Percentiles rank a stretch among this genome's conserved stretches.
These are phyloP conservation scores for Sitobion miscanthi DNA, from an alignment of 1,140 invertebrate genomes.

Conservation along the genomic window DNA sequence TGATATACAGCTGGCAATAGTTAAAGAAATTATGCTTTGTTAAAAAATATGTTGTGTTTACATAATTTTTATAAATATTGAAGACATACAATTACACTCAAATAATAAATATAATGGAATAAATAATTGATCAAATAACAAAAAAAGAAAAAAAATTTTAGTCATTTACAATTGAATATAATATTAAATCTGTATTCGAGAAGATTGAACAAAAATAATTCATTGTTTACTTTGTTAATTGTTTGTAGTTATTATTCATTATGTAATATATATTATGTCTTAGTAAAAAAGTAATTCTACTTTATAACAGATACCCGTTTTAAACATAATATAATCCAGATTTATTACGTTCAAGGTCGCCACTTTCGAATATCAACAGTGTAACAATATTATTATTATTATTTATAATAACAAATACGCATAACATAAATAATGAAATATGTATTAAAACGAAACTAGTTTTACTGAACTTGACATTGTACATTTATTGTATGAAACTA, in stretches of 20 bases:
- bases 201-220: not conserved
- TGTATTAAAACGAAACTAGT: constrained; percentile 5
- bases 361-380: constrained; percentile 5
- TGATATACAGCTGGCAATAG: not conserved
- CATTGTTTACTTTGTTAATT: not conserved
- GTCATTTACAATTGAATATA: not conserved
- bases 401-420: constrained; percentile 10
- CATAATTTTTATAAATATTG: not conserved
- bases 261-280: not conserved
- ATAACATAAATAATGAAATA: constrained; percentile 3
- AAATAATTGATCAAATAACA: no score
- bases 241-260: not conserved
- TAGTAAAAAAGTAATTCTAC: not conserved
- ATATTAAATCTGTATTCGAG: not conserved
- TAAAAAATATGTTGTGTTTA: not conserved
- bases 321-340: not conserved
- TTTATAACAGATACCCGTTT: not conserved
- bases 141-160: not conserved
- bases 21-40: not conserved
- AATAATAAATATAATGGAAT: not conserved
- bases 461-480: constrained; percentile 49
- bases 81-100: not conserved
- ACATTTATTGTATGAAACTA: not conserved
- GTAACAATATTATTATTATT: not conserved
- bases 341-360: constrained; percentile 21